Base-by-base conservation (phyloP, 1,140 invertebrate genomes). In the Homarus americanus region DNA sequence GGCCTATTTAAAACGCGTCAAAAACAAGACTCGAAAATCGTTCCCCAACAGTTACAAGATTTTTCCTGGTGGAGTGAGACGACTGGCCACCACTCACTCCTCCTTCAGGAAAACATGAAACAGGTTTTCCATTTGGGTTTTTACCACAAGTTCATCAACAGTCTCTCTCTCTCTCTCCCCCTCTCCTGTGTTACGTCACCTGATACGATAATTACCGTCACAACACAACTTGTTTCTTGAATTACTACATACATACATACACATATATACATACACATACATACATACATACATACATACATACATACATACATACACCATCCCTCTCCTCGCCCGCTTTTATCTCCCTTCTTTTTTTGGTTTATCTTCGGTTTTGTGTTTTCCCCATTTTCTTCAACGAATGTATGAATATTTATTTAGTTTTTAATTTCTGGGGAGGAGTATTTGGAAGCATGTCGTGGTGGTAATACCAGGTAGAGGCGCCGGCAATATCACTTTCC, bases 21-120 rank as follows among this genome's bases (percentile, higher is more conserved):
- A 84, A 84, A 84, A 84, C 36, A 66, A 24, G 69, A 84, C 63
- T 34, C 36, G 36, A 49, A 84, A 84, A 84, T 84, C 82, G 82
- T 84, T 84, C 41, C n/a, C 36, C 66, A 53, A 40, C 63, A 73
- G 82, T 72, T 84, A 66, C 24, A 44, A 73, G 82, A 84, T 84
- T 84, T 84, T 84, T 24, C 66, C 9, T n/a, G n/a, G n/a, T n/a
- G n/a, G n/a, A n/a, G n/a, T n/a, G n/a, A n/a, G n/a, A n/a, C n/a
- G n/a, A n/a, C n/a, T n/a, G n/a, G 53, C 10, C 17, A 58, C 53
- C 12, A 20, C 24, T 58, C 53, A 20, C 63, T 32, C 28, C 63
- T 69, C 32, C n/a, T 28, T 69, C 28, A 69, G 63, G n/a, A 69
- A 69, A 69, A 69, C 63, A 28, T 69, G 2, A 69, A 32, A n/a